phyloP scores from a whole-genome alignment of 2,113 vertebrate genomes.

The Phyllostomus discolor region DNA sequence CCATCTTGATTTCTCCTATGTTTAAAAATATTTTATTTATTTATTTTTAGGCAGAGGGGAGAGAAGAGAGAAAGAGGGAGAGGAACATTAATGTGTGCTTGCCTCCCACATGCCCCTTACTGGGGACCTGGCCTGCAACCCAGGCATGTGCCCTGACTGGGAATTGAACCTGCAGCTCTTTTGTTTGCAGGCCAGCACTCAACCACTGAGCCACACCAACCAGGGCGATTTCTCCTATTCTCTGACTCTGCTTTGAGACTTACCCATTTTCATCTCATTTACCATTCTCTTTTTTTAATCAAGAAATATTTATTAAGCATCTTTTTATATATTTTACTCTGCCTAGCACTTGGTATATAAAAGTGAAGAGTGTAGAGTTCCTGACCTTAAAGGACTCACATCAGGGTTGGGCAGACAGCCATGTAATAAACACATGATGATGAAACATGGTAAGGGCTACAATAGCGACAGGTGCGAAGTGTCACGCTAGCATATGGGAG shows the following conservation, averaged over 20 bases:
- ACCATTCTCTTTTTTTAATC: not conserved
- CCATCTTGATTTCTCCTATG: not conserved
- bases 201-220: too few species aligned
- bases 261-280: not conserved
- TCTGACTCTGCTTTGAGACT: not conserved
- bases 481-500: not conserved
- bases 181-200: too few species aligned
- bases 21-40: not conserved
- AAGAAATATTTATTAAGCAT: not conserved
- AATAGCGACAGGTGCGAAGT: not conserved
- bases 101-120: too few species aligned
- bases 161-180: too few species aligned
- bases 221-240: not conserved
- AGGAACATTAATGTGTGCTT: too few species aligned
- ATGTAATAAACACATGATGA: not conserved
- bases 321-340: not conserved
- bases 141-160: too few species aligned
- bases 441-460: not conserved
- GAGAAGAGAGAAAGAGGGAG: too few species aligned
- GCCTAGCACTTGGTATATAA: not conserved
- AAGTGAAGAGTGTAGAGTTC: not conserved
- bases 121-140: too few species aligned
- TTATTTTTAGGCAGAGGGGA: too few species aligned
- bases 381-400: not conserved
- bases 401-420: not conserved